Evolutionary conservation across 2,888 invertebrate genomes (phyloP).

Genomic region (Orthonevra nobilis): DNA sequence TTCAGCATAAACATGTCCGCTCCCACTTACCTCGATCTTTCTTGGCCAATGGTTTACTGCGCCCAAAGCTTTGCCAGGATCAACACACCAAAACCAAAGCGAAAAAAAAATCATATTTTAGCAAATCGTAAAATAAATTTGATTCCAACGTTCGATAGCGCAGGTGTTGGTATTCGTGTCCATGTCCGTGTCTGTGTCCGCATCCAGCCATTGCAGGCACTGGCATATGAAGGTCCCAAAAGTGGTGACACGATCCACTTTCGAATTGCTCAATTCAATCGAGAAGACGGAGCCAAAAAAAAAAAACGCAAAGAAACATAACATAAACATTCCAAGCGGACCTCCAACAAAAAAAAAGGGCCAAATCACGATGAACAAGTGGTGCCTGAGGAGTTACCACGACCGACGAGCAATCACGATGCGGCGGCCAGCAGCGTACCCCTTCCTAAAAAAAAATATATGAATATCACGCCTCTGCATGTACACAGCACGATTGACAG

Average conservation of each 20-base stretch:
- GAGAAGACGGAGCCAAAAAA: too few species aligned
- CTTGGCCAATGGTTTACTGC: conserved; percentile 62
- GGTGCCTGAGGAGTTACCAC: neutral
- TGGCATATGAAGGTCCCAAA: conserved; percentile 31
- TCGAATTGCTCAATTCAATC: conserved; percentile 58
- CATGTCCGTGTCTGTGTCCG: too few species aligned
- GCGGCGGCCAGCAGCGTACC: neutral
- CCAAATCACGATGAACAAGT: conserved; percentile 23
- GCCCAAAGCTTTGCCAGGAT: conserved; percentile 41
- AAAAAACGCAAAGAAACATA: neutral
- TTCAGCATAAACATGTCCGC: conserved; percentile 70
- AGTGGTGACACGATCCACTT: conserved; percentile 70
- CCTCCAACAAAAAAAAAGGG: conserved; percentile 7
- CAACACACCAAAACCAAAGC: conserved; percentile 10
- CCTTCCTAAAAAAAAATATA: conserved; percentile 51
- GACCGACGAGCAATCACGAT: conserved; percentile 19
- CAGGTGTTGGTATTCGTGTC: conserved; percentile 57
- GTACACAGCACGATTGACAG: conserved; percentile 66
- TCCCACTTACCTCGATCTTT: conserved; percentile 62
- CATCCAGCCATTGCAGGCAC: too few species aligned
- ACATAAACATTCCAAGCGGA: conserved; percentile 35
- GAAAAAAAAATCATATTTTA: conserved; percentile 65
- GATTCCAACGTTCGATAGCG: conserved; percentile 59
- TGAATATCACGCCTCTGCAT: conserved; percentile 65
- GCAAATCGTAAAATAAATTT: conserved; percentile 70